Conservation (phyloP, 2,888 invertebrate genomes). For the Dynastes tityus region DNA sequence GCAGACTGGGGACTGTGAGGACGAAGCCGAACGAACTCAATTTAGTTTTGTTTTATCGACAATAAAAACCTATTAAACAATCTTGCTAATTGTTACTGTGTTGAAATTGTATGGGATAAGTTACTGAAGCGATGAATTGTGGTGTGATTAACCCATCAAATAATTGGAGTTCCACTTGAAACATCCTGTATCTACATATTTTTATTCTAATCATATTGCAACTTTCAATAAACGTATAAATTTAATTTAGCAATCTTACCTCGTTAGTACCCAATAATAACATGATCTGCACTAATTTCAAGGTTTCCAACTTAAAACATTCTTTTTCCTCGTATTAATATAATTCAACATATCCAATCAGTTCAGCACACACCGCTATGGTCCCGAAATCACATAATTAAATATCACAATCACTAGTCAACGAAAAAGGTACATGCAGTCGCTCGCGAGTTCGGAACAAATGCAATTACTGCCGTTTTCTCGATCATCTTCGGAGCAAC, state of each 20-base stretch:
- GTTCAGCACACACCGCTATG: not conserved
- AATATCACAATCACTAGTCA: not conserved
- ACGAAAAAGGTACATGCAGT: not conserved
- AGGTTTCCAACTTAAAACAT: not conserved
- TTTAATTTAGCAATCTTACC: conserved; percentile 13
- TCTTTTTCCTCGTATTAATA: not conserved
- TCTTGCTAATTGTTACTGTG: too few relatives aligned
- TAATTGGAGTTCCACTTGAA: too few relatives aligned
- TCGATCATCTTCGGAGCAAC: not conserved
- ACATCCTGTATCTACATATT: too few relatives aligned
- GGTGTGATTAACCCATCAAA: too few relatives aligned
- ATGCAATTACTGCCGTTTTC: not conserved
- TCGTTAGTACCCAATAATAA: not conserved
- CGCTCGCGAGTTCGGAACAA: not conserved
- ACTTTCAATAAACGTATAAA: not conserved
- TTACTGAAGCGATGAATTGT: too few relatives aligned
- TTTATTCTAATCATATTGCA: too few relatives aligned
- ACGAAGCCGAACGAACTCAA: too few relatives aligned
- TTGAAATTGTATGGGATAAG: too few relatives aligned
- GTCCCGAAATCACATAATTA: not conserved
- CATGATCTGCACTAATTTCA: not conserved
- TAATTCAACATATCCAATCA: not conserved
- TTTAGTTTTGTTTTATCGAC: too few relatives aligned
- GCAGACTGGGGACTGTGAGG: too few relatives aligned
- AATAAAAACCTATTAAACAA: too few relatives aligned